These are phyloP conservation scores for Sebastes steindachneri DNA, from an alignment of 2,797 vertebrate genomes.

Conservation along the genomic window DNA sequence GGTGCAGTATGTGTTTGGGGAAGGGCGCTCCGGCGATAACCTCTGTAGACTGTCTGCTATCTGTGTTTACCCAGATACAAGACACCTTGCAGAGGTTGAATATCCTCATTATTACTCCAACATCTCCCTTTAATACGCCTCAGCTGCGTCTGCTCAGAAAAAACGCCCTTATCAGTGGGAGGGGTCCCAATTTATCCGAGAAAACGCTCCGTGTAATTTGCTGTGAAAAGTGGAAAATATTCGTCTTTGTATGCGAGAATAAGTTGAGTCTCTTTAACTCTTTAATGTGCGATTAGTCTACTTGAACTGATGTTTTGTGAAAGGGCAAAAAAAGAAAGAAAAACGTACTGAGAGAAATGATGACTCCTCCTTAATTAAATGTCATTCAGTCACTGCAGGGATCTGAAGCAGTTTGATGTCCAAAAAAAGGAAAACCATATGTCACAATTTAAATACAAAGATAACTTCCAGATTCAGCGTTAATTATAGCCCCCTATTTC, in stretches of 20 bases:
- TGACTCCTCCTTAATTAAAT: conserved; percentile 80
- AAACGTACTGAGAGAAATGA: conserved; percentile 49
- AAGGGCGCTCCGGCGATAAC: conserved; percentile 74
- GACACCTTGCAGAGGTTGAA: conserved; percentile 76
- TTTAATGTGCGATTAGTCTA: conserved; percentile 79
- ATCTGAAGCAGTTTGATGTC: conserved; percentile 72
- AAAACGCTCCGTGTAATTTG: conserved; percentile 78
- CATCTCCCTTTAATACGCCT: conserved; percentile 74
- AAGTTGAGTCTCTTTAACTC: conserved; percentile 75
- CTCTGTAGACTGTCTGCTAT: conserved; percentile 79
- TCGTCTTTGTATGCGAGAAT: conserved; percentile 70
- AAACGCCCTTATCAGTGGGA: conserved; percentile 73
- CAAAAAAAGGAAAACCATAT: conserved; percentile 72
- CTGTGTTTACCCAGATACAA: conserved; percentile 82
- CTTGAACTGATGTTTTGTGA: conserved; percentile 76
- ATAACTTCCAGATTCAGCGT: conserved; percentile 64
- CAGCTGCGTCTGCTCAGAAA: conserved; percentile 66
- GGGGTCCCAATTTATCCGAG: conserved; percentile 77
- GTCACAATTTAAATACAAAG: conserved; percentile 72
- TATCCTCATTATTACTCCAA: conserved; percentile 78
- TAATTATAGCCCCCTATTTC: conserved; percentile 77
- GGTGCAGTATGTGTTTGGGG: conserved; percentile 76
- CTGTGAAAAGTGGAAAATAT: conserved; percentile 77
- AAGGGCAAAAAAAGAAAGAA: conserved; percentile 71
- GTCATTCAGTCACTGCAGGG: conserved; percentile 72